These are phyloP conservation scores for Leucosticte australis DNA, from an alignment of 2,113 vertebrate species.

Conservation along the genomic window DNA sequence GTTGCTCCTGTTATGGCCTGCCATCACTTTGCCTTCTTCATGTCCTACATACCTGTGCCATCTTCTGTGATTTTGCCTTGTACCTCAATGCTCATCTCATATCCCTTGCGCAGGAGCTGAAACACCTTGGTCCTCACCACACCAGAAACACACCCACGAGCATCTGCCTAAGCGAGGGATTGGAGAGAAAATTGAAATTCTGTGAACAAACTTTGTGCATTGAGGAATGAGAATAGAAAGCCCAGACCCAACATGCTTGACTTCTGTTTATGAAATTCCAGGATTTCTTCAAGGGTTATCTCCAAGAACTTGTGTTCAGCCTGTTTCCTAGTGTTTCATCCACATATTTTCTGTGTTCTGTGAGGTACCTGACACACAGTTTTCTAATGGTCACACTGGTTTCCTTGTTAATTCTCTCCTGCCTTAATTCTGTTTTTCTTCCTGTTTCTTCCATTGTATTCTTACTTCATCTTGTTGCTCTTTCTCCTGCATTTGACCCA, in stretches of 20 bases:
- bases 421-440: neutral
- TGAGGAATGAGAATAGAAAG: neutral
- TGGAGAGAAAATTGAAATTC: neutral
- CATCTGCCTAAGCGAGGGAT: constrained; percentile 62
- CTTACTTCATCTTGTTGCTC: neutral
- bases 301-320: neutral
- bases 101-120: constrained; percentile 64
- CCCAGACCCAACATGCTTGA: neutral
- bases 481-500: neutral
- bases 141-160: constrained; percentile 58
- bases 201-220: neutral
- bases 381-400: neutral
- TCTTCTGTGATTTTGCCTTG: constrained; percentile 72
- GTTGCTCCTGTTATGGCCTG: neutral
- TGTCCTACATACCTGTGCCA: constrained; percentile 69
- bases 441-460: neutral
- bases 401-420: neutral
- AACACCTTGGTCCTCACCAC: constrained; percentile 69
- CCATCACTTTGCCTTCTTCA: neutral
- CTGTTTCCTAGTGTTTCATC: neutral
- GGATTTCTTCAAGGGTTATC: neutral
- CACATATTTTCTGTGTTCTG: neutral
- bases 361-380: neutral
- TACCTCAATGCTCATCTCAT: constrained; percentile 64
- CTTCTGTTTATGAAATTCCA: neutral